Percentiles rank a stretch among this genome's conserved stretches.
Conservation (phyloP, 2,888 invertebrate genomes). For the Unio pictorum region DNA sequence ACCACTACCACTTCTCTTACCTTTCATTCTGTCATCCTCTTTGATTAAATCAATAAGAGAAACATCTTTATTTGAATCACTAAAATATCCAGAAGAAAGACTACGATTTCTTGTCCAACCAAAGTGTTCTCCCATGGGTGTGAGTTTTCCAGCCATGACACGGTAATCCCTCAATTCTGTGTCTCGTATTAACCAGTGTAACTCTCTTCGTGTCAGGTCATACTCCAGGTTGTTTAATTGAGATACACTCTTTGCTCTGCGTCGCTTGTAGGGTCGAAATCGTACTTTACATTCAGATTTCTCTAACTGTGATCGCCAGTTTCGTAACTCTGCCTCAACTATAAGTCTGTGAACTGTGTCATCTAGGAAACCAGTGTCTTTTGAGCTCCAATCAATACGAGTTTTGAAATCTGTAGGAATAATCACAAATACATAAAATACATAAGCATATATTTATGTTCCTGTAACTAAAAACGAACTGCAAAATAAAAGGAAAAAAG, state of each 20-base stretch:
- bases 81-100: too few species aligned
- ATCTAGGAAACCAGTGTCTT: too few species aligned
- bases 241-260: conserved; percentile 16
- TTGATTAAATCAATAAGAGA: too few species aligned
- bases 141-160: conserved; percentile 25
- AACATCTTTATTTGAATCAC: too few species aligned
- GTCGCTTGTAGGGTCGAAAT: conserved; percentile 11
- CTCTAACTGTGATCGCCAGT: conserved; percentile 27
- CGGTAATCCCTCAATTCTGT: conserved; percentile 32
- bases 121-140: conserved; percentile 36
- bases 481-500: too few species aligned
- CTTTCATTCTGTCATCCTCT: too few species aligned
- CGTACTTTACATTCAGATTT: conserved; percentile 23
- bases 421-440: too few species aligned
- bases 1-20: too few species aligned
- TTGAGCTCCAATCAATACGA: too few species aligned
- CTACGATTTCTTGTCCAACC: conserved; percentile 19
- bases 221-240: conserved; percentile 25
- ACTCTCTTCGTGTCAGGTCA: conserved; percentile 20
- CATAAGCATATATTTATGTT: too few species aligned
- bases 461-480: too few species aligned
- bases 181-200: conserved; percentile 24
- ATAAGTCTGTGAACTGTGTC: conserved; percentile 23
- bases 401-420: too few species aligned
- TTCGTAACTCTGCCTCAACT: conserved; percentile 24